Conservation (phyloP, 2,113 vertebrate species). For the Phocoena phocoena region DNA sequence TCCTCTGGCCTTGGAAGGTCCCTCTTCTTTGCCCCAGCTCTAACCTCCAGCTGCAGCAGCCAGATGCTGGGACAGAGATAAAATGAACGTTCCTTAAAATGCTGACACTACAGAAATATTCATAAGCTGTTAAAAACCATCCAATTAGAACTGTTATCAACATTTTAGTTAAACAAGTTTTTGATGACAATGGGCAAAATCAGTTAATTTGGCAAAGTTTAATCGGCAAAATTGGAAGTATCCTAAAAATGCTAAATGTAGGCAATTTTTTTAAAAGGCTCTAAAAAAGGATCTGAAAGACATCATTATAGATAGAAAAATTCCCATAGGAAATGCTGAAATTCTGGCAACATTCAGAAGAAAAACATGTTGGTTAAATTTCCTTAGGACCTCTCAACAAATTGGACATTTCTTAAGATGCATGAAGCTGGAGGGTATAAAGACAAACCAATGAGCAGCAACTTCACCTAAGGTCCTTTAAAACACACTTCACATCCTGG, state of each 20-base stretch:
- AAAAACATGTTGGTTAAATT: slow-evolving; percentile 35
- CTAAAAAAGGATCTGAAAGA: slow-evolving; percentile 23
- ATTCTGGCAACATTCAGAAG: slow-evolving; percentile 41
- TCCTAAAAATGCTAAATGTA: slow-evolving; percentile 14
- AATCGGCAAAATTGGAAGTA: slow-evolving; percentile 26
- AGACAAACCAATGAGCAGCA: background rate
- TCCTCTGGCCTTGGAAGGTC: background rate
- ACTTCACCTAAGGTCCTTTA: background rate
- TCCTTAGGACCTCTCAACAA: slow-evolving; percentile 5
- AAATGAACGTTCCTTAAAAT: slow-evolving; percentile 32
- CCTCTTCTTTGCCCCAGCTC: background rate
- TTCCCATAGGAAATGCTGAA: slow-evolving; percentile 8
- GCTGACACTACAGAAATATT: background rate
- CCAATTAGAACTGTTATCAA: slow-evolving; percentile 36
- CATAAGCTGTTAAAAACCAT: slow-evolving; percentile 33
- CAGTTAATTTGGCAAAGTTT: slow-evolving; percentile 46
- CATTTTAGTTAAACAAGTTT: slow-evolving; percentile 13
- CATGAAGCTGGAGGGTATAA: background rate
- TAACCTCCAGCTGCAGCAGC: background rate
- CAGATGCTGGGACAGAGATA: background rate
- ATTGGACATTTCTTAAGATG: slow-evolving; percentile 32
- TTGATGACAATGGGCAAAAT: slow-evolving; percentile 19
- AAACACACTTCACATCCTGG: background rate
- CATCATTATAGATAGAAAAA: slow-evolving; percentile 29
- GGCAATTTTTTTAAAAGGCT: background rate